These are phyloP conservation scores for Parapsyche elsis DNA, from an alignment of 1,140 invertebrate genomes.

Conservation along the genomic window DNA sequence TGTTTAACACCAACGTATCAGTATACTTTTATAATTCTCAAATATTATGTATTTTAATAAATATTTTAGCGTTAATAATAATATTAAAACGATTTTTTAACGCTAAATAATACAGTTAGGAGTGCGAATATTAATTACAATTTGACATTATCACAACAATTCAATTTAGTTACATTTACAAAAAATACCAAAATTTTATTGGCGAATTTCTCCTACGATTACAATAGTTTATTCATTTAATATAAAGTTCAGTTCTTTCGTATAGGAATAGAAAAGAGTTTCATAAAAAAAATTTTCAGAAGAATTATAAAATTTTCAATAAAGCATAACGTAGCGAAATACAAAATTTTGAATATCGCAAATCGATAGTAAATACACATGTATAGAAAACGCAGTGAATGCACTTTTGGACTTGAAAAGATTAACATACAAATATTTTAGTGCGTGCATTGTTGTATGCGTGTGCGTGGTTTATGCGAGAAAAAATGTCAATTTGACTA, in stretches of 20 bases:
- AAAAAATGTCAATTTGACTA: too few relatives aligned
- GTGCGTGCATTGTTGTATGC: too few relatives aligned
- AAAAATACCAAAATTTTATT: conserved; percentile 12
- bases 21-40: not conserved
- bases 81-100: conserved; percentile 2
- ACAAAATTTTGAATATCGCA: too few relatives aligned
- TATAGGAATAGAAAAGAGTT: conserved; percentile 18
- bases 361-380: too few relatives aligned
- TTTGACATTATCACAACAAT: conserved; percentile 35
- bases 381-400: too few relatives aligned
- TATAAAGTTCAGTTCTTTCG: conserved; percentile 28
- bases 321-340: too few relatives aligned
- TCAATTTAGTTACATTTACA: conserved; percentile 8
- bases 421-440: too few relatives aligned
- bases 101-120: not conserved
- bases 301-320: too few relatives aligned
- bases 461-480: too few relatives aligned
- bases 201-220: not conserved
- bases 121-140: conserved; percentile 21
- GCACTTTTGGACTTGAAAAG: too few relatives aligned
- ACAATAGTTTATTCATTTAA: not conserved
- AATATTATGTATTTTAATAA: not conserved
- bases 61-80: not conserved
- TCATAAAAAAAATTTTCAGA: too few relatives aligned
- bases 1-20: not conserved